A percentile compares a stretch with the other conserved stretches of the same genome.
phyloP scores from a whole-genome alignment of 2,797 vertebrate genomes.

The Leucoraja ocellata region DNA sequence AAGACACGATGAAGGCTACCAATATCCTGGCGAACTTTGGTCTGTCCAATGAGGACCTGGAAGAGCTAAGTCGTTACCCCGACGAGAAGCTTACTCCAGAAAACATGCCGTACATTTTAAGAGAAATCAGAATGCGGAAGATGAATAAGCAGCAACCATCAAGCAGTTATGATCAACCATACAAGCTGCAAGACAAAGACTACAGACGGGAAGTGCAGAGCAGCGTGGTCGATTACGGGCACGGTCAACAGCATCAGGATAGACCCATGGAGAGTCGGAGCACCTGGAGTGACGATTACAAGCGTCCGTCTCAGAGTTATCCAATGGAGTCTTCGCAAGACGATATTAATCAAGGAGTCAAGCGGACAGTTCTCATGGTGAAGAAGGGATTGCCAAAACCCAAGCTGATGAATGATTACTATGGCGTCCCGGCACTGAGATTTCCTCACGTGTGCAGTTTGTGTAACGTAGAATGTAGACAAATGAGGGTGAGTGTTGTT shows the following conservation, averaged over 20 bases:
- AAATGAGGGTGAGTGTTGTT: conserved; percentile 86
- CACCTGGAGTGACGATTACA: conserved; percentile 29
- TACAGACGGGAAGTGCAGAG: conserved; percentile 50
- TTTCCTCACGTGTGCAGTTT: conserved; percentile 96
- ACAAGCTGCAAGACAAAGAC: conserved; percentile 44
- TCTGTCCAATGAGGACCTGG: conserved; percentile 84
- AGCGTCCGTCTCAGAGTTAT: conserved; percentile 22
- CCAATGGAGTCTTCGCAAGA: conserved; percentile 4
- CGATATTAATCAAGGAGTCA: neutral
- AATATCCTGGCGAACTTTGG: conserved; percentile 86
- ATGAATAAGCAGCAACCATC: conserved; percentile 51
- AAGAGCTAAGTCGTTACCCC: conserved; percentile 81
- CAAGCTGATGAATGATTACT: conserved; percentile 88
- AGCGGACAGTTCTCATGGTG: conserved; percentile 48
- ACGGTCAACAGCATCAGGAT: conserved; percentile 51
- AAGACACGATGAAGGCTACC: conserved; percentile 63
- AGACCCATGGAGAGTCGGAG: neutral
- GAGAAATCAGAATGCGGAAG: conserved; percentile 80
- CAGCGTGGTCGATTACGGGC: conserved; percentile 89
- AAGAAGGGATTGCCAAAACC: conserved; percentile 66
- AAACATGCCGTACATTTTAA: conserved; percentile 83
- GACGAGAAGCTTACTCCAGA: conserved; percentile 85
- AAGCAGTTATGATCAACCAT: conserved; percentile 5
- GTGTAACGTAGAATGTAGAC: conserved; percentile 83
- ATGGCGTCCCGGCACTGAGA: conserved; percentile 75